Percentiles rank a stretch among this genome's conserved stretches.
phyloP scores from a whole-genome alignment of 2,113 vertebrate genomes.

The Gadus chalcogrammus region DNA sequence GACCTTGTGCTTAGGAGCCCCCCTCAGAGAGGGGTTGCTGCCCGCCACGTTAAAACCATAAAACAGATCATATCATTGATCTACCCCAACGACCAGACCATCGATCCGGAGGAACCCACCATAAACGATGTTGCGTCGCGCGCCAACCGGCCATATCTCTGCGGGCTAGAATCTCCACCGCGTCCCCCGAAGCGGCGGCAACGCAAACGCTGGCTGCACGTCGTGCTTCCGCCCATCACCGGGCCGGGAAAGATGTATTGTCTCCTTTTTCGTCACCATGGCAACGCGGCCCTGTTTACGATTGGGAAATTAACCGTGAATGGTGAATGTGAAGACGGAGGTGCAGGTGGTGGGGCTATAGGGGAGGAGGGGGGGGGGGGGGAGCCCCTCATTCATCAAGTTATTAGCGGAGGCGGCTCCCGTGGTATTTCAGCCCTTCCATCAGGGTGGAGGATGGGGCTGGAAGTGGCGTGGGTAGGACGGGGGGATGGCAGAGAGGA shows the following conservation, averaged over 20 bases:
- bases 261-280: no score
- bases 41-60: not conserved
- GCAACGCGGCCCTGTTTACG: no score
- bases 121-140: conserved; percentile 57
- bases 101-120: conserved; percentile 64
- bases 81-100: conserved; percentile 52
- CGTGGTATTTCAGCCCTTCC: conserved; percentile 70
- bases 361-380: no score
- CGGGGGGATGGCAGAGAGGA: conserved; percentile 5
- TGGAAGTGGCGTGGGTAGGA: no score
- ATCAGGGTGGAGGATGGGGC: conserved; percentile 32
- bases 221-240: no score
- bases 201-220: conserved; percentile 1
- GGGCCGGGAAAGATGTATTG: no score
- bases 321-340: not conserved
- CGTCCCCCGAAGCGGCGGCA: conserved; percentile 32
- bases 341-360: not conserved
- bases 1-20: not conserved
- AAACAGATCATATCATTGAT: conserved; percentile 53
- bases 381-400: conserved; percentile 62
- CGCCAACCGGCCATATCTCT: conserved; percentile 39
- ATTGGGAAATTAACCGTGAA: no score
- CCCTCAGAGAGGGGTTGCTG: conserved; percentile 39
- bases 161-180: conserved; percentile 23
- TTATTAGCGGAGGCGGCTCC: conserved; percentile 72